phyloP scores from a whole-genome alignment of 2,888 invertebrate genomes.

The Myopa testacea region DNA sequence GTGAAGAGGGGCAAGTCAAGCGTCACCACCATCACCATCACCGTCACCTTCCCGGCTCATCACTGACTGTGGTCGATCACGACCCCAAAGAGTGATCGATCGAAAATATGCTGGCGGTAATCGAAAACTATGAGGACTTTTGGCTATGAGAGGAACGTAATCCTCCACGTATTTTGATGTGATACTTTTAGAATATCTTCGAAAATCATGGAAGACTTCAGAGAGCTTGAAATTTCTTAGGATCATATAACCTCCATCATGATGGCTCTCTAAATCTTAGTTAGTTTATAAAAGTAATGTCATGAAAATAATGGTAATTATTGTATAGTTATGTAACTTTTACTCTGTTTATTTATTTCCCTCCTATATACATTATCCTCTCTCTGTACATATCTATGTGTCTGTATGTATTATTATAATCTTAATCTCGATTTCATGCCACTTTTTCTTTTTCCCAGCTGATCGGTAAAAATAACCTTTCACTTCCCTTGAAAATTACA shows the following conservation, averaged over 20 bases:
- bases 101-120: slow-evolving; percentile 31
- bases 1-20: slow-evolving; percentile 48
- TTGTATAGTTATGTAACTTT: no score
- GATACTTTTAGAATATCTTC: no score
- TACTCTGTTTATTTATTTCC: no score
- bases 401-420: neutral
- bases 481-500: slow-evolving; percentile 15
- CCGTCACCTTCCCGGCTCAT: neutral
- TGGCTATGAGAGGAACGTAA: neutral
- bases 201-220: no score
- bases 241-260: no score
- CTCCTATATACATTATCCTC: no score
- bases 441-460: neutral
- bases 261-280: no score
- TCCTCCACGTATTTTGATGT: neutral
- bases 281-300: no score
- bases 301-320: no score
- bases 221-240: no score
- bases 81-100: slow-evolving; percentile 4
- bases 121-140: slow-evolving; percentile 1
- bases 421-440: neutral
- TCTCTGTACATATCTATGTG: no score
- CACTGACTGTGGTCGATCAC: neutral
- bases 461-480: neutral
- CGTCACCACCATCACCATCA: slow-evolving; percentile 30